Conservation (phyloP, 2,113 vertebrate genomes). For the Hypanus sabinus region DNA sequence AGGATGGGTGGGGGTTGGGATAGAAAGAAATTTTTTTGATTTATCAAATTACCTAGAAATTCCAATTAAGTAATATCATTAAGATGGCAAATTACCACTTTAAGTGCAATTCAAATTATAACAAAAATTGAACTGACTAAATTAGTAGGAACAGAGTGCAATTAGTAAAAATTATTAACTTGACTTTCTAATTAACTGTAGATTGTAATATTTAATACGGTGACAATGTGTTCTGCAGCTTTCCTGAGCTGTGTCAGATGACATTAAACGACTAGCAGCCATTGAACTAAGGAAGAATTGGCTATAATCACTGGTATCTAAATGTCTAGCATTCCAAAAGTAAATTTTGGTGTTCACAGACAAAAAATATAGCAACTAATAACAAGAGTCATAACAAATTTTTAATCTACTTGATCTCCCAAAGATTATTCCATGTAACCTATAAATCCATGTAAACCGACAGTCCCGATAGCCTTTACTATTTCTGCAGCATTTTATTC, state of each 20-base stretch:
- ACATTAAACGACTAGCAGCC: neutral
- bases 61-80: neutral
- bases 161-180: neutral
- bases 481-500: neutral
- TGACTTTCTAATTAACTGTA: neutral
- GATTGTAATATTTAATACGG: neutral
- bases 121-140: neutral
- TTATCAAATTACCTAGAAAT: neutral
- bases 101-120: neutral
- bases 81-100: neutral
- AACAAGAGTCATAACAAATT: neutral
- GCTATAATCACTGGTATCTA: neutral
- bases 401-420: neutral
- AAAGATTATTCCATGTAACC: neutral
- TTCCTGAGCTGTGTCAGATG: neutral
- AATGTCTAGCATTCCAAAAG: neutral
- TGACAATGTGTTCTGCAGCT: neutral
- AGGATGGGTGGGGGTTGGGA: neutral
- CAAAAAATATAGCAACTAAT: neutral
- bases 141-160: neutral
- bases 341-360: neutral
- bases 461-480: neutral
- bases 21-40: neutral
- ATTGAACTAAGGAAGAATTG: neutral
- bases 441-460: neutral